Percentiles rank a stretch among this genome's conserved stretches.
phyloP scores from a whole-genome alignment of 2,888 invertebrate species.

The Drosophila kanekoi region DNA sequence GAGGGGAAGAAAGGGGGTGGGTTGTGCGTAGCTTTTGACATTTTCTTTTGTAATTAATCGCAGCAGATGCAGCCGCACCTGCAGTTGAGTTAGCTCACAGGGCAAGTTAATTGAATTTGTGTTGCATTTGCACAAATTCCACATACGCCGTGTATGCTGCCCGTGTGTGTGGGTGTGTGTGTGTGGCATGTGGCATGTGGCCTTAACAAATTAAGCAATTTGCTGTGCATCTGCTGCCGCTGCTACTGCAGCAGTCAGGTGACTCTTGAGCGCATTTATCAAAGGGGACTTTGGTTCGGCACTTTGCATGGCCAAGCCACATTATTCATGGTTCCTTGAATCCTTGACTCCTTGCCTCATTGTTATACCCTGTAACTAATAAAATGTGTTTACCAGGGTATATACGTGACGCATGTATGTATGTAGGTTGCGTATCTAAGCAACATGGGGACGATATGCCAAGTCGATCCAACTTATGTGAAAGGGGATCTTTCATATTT shows the following conservation, averaged over 20 bases:
- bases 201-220: conserved; percentile 73
- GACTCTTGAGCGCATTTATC: conserved; percentile 67
- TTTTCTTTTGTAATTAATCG: conserved; percentile 61
- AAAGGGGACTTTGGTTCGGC: conserved; percentile 56
- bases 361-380: background rate
- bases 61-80: conserved; percentile 25
- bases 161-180: conserved; percentile 15
- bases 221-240: conserved; percentile 46
- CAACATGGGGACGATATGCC: too few relatives aligned
- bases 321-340: conserved; percentile 56
- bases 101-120: conserved; percentile 71
- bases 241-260: conserved; percentile 40
- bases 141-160: conserved; percentile 27
- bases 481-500: too few relatives aligned
- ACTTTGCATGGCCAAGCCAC: conserved; percentile 62
- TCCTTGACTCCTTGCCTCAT: conserved; percentile 9
- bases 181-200: conserved; percentile 9
- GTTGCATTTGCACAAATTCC: conserved; percentile 60
- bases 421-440: too few relatives aligned
- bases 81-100: conserved; percentile 29
- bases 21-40: conserved; percentile 46
- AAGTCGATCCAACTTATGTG: too few relatives aligned
- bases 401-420: background rate
- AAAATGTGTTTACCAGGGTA: background rate
- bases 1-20: background rate